Conservation (phyloP, 2,797 vertebrate genomes). For the Alectoris magna region DNA sequence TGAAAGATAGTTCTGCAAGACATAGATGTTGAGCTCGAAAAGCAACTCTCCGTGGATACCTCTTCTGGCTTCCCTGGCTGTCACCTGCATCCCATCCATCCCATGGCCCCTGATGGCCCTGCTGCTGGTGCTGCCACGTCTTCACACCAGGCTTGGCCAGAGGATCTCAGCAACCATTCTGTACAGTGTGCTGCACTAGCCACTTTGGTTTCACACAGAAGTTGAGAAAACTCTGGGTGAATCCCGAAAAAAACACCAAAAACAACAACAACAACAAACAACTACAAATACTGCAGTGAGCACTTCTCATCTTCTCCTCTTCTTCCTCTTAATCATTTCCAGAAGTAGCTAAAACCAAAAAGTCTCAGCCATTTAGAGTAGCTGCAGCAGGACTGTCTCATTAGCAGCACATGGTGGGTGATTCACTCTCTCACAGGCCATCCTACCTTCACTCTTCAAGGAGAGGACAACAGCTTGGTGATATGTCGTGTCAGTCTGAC, state of each 20-base stretch:
- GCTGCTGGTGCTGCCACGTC: background rate
- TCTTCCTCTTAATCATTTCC: background rate
- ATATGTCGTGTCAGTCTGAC: background rate
- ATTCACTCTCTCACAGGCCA: background rate
- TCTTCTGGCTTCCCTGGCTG: background rate
- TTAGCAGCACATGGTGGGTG: rapidly evolving
- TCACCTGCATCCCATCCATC: background rate
- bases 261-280: too few relatives aligned
- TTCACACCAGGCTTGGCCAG: background rate
- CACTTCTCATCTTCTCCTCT: background rate
- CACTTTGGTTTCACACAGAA: background rate
- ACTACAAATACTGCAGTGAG: background rate
- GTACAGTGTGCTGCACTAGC: rapidly evolving
- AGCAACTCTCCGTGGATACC: background rate
- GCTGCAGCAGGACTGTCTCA: background rate
- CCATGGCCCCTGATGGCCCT: background rate
- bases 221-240: background rate
- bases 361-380: background rate
- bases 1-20: slow-evolving; percentile 27
- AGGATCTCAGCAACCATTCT: background rate
- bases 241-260: background rate
- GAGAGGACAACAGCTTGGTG: background rate
- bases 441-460: background rate
- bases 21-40: background rate
- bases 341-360: background rate